Evolutionary conservation across 2,113 vertebrate species (phyloP).

Genomic region (Seriola aureovittata): DNA sequence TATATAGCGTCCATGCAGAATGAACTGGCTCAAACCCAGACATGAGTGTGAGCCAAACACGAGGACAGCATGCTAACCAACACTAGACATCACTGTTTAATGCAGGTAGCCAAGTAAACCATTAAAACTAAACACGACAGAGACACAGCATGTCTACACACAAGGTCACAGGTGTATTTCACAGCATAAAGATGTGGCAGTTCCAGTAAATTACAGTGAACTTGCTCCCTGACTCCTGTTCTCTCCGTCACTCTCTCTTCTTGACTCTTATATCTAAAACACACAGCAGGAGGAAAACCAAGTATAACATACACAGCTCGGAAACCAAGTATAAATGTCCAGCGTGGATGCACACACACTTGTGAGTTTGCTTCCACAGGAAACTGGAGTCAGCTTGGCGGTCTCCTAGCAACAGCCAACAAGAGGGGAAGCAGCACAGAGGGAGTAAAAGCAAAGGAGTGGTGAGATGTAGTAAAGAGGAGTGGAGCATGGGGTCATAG

Average conservation of each 20-base stretch:
- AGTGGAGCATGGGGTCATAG: constrained; percentile 2
- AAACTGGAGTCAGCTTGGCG: constrained; percentile 60
- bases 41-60: too few species aligned
- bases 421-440: constrained; percentile 14
- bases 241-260: not conserved
- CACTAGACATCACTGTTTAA: not conserved
- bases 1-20: not conserved
- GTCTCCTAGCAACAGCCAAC: constrained; percentile 81
- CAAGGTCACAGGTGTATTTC: not conserved
- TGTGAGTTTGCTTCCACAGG: constrained; percentile 44
- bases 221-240: not conserved
- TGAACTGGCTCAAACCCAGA: not conserved
- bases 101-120: not conserved
- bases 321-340: constrained; percentile 2
- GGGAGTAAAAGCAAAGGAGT: constrained; percentile 16
- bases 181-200: not conserved
- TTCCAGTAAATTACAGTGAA: not conserved
- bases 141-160: not conserved
- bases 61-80: not conserved
- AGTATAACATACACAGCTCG: not conserved
- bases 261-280: not conserved
- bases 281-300: not conserved
- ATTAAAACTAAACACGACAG: not conserved
- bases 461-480: constrained; percentile 7
- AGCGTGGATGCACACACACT: not conserved